Percentiles rank a stretch among this genome's conserved stretches.
Evolutionary conservation across 2,113 vertebrate species (phyloP).

Genomic region (Chaetops frenatus): DNA sequence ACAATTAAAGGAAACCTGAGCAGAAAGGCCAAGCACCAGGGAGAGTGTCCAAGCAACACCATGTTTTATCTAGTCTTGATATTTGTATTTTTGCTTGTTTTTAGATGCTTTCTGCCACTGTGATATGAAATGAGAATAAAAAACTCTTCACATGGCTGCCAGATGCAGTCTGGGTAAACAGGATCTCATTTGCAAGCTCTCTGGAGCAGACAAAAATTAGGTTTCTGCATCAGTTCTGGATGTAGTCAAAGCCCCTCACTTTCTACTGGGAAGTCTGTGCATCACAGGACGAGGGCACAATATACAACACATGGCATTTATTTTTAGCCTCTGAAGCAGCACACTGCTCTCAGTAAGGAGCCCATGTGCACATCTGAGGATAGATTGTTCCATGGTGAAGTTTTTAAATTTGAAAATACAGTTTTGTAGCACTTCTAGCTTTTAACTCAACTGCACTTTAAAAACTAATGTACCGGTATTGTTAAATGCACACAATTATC

Average conservation of each 20-base stretch:
- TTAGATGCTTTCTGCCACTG: background rate
- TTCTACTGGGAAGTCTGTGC: background rate
- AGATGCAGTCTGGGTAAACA: background rate
- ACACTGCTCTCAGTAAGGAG: background rate
- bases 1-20: background rate
- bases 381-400: background rate
- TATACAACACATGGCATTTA: background rate
- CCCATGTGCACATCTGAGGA: background rate
- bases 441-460: background rate
- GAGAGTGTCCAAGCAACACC: background rate
- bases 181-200: background rate
- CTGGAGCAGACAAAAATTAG: background rate
- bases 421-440: background rate
- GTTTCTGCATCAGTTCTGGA: background rate
- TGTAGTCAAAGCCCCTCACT: background rate
- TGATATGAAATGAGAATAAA: background rate
- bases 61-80: background rate
- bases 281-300: background rate
- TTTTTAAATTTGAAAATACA: background rate
- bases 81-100: background rate
- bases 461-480: constrained; percentile 22
- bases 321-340: background rate
- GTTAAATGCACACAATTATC: constrained; percentile 47
- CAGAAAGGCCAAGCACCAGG: background rate
- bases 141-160: background rate